Evolutionary conservation across 37 sponge, comb jelly and placozoan genomes (phyloP).

Genomic region (Dysidea cf. avara): DNA sequence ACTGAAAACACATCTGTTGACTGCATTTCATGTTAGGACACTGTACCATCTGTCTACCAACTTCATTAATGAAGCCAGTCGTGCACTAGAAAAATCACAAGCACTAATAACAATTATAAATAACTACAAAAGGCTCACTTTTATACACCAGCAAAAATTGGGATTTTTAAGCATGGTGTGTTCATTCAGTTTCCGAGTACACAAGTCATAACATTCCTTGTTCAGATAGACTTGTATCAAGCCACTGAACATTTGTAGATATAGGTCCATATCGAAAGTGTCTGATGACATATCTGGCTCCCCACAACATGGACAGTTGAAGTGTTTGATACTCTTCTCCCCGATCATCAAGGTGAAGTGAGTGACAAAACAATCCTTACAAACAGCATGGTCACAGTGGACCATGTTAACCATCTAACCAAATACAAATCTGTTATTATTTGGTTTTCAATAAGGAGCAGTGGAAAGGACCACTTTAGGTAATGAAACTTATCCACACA

Average conservation of each 20-base stretch:
- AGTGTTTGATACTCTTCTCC: constrained; percentile 66
- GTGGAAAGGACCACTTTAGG: too few species aligned
- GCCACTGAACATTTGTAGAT: too few species aligned
- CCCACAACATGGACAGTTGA: constrained; percentile 73
- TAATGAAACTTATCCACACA: too few species aligned
- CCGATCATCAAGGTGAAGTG: constrained; percentile 57
- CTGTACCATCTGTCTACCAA: constrained; percentile 17
- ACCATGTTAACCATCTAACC: constrained; percentile 61
- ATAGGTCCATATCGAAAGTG: constrained; percentile 41
- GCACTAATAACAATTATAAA: too few species aligned
- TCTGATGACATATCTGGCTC: constrained; percentile 65
- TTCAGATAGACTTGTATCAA: too few species aligned
- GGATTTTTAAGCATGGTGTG: constrained; percentile 55
- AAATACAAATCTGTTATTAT: too few species aligned
- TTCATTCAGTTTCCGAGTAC: constrained; percentile 71
- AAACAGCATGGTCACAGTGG: too few species aligned
- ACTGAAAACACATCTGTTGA: constrained; percentile 63
- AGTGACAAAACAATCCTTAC: constrained; percentile 65
- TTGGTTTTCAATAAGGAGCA: too few species aligned
- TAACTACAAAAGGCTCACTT: constrained; percentile 54
- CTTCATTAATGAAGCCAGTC: constrained; percentile 67
- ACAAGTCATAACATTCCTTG: constrained; percentile 39
- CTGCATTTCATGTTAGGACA: constrained; percentile 82
- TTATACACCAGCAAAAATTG: constrained; percentile 79
- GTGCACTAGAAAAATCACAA: constrained; percentile 41